phyloP scores from a whole-genome alignment of 2,888 invertebrate genomes.

The Leucania comma region DNA sequence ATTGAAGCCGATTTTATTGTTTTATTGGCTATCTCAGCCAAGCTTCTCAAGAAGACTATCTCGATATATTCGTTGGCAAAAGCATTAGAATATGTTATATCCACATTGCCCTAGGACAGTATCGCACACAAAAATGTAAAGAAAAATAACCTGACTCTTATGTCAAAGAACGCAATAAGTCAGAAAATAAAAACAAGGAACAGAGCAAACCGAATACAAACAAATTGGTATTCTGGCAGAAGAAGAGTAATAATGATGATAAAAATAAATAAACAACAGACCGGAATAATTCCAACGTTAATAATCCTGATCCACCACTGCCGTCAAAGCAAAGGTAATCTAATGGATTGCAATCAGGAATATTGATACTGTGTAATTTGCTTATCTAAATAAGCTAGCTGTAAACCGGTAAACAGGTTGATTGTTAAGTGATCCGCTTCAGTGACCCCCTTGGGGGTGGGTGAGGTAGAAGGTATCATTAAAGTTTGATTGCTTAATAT shows the following conservation, averaged over 20 bases:
- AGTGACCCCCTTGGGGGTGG: background rate
- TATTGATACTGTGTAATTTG: conserved; percentile 52
- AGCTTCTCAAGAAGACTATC: too few relatives aligned
- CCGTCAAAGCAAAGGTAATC: conserved; percentile 11
- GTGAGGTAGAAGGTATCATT: background rate
- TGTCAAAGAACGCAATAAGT: too few relatives aligned
- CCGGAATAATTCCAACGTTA: conserved; percentile 20
- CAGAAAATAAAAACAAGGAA: background rate
- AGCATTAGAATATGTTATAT: too few relatives aligned
- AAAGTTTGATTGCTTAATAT: conserved; percentile 9
- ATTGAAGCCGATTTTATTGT: too few relatives aligned
- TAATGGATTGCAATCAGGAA: conserved; percentile 54
- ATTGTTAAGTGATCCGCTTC: conserved; percentile 39
- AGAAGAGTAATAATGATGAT: background rate
- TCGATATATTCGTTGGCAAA: too few relatives aligned
- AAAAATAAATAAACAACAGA: conserved; percentile 19
- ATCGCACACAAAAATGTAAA: too few relatives aligned
- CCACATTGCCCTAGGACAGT: too few relatives aligned
- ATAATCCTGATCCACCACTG: conserved; percentile 16
- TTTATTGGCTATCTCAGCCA: too few relatives aligned
- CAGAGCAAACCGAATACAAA: background rate
- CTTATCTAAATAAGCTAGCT: conserved; percentile 51
- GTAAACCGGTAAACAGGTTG: conserved; percentile 38
- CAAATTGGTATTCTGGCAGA: conserved; percentile 6
- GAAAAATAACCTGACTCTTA: too few relatives aligned